A percentile compares a stretch with the other conserved stretches of the same genome.
Conservation (phyloP, 37 sponge, comb jelly and placozoan species). For the Halichondria panicea region DNA sequence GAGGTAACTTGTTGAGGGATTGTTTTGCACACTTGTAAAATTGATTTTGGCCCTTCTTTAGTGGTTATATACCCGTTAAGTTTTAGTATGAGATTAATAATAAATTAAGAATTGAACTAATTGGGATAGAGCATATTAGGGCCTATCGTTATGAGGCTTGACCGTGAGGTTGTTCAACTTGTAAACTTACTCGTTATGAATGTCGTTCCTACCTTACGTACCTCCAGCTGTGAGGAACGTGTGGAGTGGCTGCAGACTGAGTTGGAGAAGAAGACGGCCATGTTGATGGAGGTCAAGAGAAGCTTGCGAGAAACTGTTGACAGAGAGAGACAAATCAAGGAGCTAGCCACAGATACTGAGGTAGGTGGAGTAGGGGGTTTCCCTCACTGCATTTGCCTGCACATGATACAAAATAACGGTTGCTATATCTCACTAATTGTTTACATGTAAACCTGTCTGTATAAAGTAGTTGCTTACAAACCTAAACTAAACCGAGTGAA, state of each 20-base stretch:
- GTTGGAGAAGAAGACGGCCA: conserved; percentile 54
- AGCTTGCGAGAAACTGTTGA: conserved; percentile 58
- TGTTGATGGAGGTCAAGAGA: conserved; percentile 71
- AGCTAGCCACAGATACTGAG: conserved; percentile 4
- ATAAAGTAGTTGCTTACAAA: neutral
- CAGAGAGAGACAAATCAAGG: conserved; percentile 47
- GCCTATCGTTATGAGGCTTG: neutral
- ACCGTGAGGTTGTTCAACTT: neutral
- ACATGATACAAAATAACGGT: too few relatives aligned
- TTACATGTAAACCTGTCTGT: neutral
- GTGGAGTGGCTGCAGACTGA: conserved; percentile 36
- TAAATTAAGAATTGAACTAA: too few relatives aligned
- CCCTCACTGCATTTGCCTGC: too few relatives aligned
- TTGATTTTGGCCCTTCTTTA: too few relatives aligned
- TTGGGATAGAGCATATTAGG: neutral
- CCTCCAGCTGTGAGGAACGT: conserved; percentile 10
- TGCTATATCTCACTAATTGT: too few relatives aligned
- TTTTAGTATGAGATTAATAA: too few relatives aligned
- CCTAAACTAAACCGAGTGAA: neutral
- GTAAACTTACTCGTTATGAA: neutral
- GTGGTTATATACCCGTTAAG: too few relatives aligned
- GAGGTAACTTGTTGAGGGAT: too few relatives aligned
- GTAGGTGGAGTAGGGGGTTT: neutral
- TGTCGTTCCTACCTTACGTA: neutral
- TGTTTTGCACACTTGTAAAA: too few relatives aligned